A percentile compares a stretch with the other conserved stretches of the same genome.
phyloP scores from a whole-genome alignment of 2,888 invertebrate species.

The Euzetes globulus region DNA sequence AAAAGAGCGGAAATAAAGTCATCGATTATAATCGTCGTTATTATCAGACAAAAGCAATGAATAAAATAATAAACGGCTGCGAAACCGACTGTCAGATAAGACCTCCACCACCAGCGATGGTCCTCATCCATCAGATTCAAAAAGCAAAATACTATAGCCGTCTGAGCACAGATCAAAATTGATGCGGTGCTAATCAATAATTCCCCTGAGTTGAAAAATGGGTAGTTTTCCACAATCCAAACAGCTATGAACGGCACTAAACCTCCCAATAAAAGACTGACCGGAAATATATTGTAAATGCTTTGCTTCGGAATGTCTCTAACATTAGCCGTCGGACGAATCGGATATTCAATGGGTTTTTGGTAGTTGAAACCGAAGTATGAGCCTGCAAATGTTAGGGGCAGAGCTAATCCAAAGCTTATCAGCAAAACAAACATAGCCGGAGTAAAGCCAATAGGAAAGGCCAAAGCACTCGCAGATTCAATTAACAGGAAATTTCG shows the following conservation, averaged over 20 bases:
- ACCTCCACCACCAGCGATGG: conserved; percentile 32
- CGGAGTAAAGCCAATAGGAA: conserved; percentile 7
- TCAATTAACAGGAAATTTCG: conserved; percentile 19
- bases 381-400: conserved; percentile 14
- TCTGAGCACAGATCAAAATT: background rate
- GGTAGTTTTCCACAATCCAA: conserved; percentile 29
- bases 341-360: conserved; percentile 13
- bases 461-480: background rate
- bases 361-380: conserved; percentile 19
- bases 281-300: background rate
- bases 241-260: conserved; percentile 18
- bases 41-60: conserved; percentile 25
- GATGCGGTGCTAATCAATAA: conserved; percentile 12
- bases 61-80: conserved; percentile 31
- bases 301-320: conserved; percentile 19
- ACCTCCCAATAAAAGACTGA: conserved; percentile 1
- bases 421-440: conserved; percentile 7
- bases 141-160: background rate
- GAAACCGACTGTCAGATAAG: conserved; percentile 15
- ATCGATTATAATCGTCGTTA: conserved; percentile 21
- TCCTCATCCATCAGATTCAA: conserved; percentile 17
- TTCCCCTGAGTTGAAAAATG: conserved; percentile 23
- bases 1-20: conserved; percentile 10
- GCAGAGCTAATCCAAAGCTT: conserved; percentile 23
- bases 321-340: conserved; percentile 24